Evolutionary conservation across 2,113 vertebrate species (phyloP).

Genomic region (Lathamus discolor): DNA sequence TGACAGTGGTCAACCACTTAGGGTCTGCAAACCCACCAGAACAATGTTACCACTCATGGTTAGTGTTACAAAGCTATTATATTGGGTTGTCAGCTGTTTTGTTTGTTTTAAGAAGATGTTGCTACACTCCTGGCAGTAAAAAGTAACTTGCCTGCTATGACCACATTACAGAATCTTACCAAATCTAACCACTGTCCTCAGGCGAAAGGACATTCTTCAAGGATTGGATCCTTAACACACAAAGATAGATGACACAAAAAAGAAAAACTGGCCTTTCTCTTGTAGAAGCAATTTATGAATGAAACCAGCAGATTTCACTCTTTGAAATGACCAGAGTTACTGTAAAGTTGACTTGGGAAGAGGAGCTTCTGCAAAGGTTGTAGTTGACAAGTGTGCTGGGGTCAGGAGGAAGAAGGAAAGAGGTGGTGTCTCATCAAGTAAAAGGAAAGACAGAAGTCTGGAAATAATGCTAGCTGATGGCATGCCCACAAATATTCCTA

Average conservation of each 20-base stretch:
- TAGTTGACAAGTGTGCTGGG: not conserved
- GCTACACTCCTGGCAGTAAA: not conserved
- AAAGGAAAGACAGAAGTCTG: not conserved
- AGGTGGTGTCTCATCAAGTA: not conserved
- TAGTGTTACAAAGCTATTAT: not conserved
- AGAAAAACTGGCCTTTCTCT: not conserved
- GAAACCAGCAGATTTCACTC: not conserved
- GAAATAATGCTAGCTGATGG: not conserved
- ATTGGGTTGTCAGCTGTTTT: not conserved
- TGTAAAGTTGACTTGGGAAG: not conserved
- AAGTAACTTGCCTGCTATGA: not conserved
- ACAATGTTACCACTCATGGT: not conserved
- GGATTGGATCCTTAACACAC: not conserved
- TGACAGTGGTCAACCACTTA: not conserved
- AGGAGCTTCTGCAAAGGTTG: not conserved
- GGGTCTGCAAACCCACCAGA: not conserved
- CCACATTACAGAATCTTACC: not conserved
- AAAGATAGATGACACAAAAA: not conserved
- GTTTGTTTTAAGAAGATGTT: not conserved
- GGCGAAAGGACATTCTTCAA: not conserved
- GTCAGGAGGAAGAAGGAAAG: not conserved
- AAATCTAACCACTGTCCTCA: not conserved
- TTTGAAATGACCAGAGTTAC: not conserved
- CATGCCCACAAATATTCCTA: not conserved
- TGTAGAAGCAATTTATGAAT: not conserved